Base-by-base conservation (phyloP, 2,797 vertebrate species). In the Masticophis lateralis region DNA sequence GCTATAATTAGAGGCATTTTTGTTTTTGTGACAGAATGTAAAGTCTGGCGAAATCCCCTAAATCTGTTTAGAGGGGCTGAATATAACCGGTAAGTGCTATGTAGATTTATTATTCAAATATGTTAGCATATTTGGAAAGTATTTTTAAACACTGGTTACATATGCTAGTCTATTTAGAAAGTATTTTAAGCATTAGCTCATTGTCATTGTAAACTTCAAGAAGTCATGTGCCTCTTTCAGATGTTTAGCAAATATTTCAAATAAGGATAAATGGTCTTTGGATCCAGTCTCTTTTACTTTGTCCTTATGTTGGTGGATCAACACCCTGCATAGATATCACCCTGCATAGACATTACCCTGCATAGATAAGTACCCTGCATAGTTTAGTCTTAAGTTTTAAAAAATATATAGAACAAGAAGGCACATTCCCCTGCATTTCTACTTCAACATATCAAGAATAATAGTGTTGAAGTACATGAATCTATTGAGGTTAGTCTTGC, bases 31-130 rank as follows among this genome's bases (percentile, higher is more conserved):
- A 95, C 98, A 99, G 99, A 99, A 97, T 99, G 99, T 98, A 99
- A 99, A 98, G 99, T 99, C 47, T 99, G 99, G 99, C 98, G 99
- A 98, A 99, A 99, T 98, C 99, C 99, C 88, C 98, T 99, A 96
- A 99, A 99, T 98, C 98, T 99, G 94, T 99, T 99, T 97, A 98
- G 99, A 96, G 99, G 99, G 96, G 99, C 99, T 0, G 99, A 99
- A 96, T 99, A 99, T 98, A 99, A 99, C 97, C 98, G 99, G 99
- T 99, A 97, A 99, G 98, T 98, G 93, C 94, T 95, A 87, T 1
- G 93, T 4, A 87, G 55, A 79, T 61, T 28, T 88, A n/a, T 53
- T 55, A n/a, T n/a, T 79, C 28, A 63, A 86, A 63, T 32, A 55
- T 13, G 37, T 22, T 61, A 56, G 12, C 27, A 32, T 22, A 5